Evolutionary conservation across 2,113 vertebrate genomes (phyloP), one percentile per base, ranked within the genome.

Genomic region (Gambusia affinis): DNA sequence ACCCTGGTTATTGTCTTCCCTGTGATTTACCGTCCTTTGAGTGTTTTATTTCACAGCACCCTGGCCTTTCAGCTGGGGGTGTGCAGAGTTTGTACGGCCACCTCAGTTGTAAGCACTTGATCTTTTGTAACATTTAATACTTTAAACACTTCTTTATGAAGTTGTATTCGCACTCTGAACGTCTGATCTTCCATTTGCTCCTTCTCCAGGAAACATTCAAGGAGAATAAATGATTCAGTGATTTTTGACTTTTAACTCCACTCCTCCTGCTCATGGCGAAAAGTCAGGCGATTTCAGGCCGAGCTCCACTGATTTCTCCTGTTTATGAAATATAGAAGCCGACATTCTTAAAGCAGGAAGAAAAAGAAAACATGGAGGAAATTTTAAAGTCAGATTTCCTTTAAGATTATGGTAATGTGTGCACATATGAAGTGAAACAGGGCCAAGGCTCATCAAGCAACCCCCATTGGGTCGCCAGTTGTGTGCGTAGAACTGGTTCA

Each of bases 331-430:
- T n/a, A 0, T 10, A 0, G 1, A 0, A 4, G 19, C 19, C 57
- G 54, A 19, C 57, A 62, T n/a, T 51, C 61, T 30, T 6, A 4
- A 60, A 27, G n/a, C 22, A 37, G 33, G 31, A 35, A 37, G 10
- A 12, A 10, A 37, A 37, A 37, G 35, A 37, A 70, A 31, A 3
- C 64, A 37, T 35, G 37, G 22, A 75, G 11, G 12, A 51, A 31
- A 76, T 5, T 63, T 64, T 12, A 64, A 73, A 71, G 30, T 76
- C 54, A 35, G 24, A 47, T 78, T 64, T 66, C 28, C 10, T 27
- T 44, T 60, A 27, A 61, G 37, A 67, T 72, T 57, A 62, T 75
- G 0, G 57, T 19, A 57, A 76, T 67, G 35, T 33, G 62, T 33
- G 57, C 72, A 75, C 22, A 73, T 69, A 10, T 60, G 0, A 65